Evolutionary conservation across 2,888 invertebrate species (phyloP).

Genomic region (Deilephila elpenor): DNA sequence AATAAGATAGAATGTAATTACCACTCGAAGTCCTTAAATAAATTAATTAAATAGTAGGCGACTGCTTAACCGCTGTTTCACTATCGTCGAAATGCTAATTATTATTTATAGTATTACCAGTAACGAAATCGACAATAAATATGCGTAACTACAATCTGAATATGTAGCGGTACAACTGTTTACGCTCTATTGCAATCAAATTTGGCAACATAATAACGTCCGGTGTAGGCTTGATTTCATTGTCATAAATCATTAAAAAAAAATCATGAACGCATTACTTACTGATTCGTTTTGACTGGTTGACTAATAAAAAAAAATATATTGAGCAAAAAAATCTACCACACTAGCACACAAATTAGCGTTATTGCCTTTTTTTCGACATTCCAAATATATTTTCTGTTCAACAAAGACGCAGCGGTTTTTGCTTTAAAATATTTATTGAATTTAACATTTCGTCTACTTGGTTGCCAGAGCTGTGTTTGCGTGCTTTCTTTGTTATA

Average conservation of each 20-base stretch:
- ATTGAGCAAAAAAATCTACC: background rate
- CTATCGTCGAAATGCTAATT: background rate
- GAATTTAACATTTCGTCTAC: background rate
- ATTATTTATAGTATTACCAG: background rate
- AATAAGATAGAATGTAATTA: no score
- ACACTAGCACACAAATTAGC: conserved; percentile 1
- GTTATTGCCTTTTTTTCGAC: background rate
- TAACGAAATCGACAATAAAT: background rate
- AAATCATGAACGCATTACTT: conserved; percentile 50
- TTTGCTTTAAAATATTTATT: conserved; percentile 7
- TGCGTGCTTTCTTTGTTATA: conserved; percentile 31
- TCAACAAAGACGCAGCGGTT: background rate
- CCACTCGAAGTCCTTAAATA: no score
- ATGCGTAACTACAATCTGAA: background rate
- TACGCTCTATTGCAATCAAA: conserved; percentile 68
- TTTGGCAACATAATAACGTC: conserved; percentile 59
- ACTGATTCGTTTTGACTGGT: conserved; percentile 49
- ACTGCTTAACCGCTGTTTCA: no score
- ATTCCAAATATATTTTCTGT: background rate
- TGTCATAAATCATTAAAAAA: conserved; percentile 43
- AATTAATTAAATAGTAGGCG: no score
- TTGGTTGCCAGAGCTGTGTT: background rate
- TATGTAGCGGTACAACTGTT: conserved; percentile 46
- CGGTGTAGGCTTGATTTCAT: conserved; percentile 58
- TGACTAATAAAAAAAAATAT: background rate